These are phyloP conservation scores for Erythrocebus patas DNA, from an alignment of 2,113 vertebrate species.

Conservation along the genomic window DNA sequence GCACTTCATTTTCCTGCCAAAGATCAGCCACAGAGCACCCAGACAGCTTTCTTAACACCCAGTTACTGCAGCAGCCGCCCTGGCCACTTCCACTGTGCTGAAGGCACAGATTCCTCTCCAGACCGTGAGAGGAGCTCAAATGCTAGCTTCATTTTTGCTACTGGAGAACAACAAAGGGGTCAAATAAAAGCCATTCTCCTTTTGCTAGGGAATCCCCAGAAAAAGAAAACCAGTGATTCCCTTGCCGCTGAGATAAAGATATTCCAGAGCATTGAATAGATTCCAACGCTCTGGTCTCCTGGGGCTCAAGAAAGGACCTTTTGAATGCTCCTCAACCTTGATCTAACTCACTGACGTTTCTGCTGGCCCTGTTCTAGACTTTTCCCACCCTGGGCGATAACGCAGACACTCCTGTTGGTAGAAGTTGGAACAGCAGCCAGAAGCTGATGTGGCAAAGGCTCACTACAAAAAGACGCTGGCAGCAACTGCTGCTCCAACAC, in stretches of 20 bases:
- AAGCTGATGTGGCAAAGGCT: neutral
- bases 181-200: slow-evolving; percentile 39
- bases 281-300: neutral
- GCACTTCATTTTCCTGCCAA: neutral
- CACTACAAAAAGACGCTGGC: neutral
- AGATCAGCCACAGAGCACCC: neutral
- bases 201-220: neutral
- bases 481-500: fast-evolving
- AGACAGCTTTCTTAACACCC: neutral
- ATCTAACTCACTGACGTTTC: neutral
- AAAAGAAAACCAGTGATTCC: neutral
- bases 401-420: neutral
- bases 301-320: neutral
- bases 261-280: neutral
- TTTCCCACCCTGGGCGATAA: neutral
- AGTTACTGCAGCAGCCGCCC: neutral
- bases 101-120: neutral
- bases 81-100: no score
- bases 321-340: neutral
- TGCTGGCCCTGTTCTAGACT: neutral
- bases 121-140: neutral
- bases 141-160: neutral
- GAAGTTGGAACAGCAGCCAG: neutral
- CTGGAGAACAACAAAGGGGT: slow-evolving; percentile 42
- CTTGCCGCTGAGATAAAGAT: neutral